Conservation (phyloP, 2,888 invertebrate species). For the Pheosia tremula region DNA sequence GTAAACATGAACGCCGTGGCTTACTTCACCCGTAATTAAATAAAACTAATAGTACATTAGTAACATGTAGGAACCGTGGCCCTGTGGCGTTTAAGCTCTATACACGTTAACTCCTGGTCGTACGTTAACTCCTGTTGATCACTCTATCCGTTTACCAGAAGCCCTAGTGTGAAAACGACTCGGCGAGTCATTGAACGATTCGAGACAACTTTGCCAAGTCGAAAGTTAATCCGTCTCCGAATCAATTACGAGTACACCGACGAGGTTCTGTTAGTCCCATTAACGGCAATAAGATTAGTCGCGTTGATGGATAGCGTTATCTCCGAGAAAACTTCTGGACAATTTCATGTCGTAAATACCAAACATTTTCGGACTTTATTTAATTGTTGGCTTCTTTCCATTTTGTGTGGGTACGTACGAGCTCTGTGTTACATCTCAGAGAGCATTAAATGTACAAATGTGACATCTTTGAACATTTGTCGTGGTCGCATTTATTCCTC, state of each 20-base stretch:
- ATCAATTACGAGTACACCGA: slow-evolving; percentile 69
- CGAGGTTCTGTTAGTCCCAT: slow-evolving; percentile 59
- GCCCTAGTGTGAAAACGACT: slow-evolving; percentile 64
- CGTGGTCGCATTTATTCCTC: slow-evolving; percentile 20
- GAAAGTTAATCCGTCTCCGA: slow-evolving; percentile 67
- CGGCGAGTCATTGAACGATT: slow-evolving; percentile 65
- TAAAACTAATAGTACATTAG: slow-evolving; percentile 39
- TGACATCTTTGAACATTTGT: slow-evolving; percentile 16
- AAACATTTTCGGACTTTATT: slow-evolving; percentile 10
- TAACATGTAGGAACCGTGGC: slow-evolving; percentile 50
- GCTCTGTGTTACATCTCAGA: background rate
- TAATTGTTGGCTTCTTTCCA: background rate
- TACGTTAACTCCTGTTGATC: slow-evolving; percentile 63
- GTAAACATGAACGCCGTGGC: slow-evolving; percentile 22
- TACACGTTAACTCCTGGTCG: slow-evolving; percentile 45
- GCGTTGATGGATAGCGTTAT: slow-evolving; percentile 57
- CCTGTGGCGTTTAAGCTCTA: slow-evolving; percentile 39
- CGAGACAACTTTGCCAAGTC: slow-evolving; percentile 53
- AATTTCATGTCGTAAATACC: slow-evolving; percentile 47
- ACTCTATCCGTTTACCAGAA: slow-evolving; percentile 76
- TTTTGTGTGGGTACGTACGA: slow-evolving; percentile 12
- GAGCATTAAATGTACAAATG: slow-evolving; percentile 2
- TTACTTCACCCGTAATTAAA: slow-evolving; percentile 39
- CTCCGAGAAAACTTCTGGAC: slow-evolving; percentile 57
- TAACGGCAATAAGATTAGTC: slow-evolving; percentile 70